phyloP scores from a whole-genome alignment of 1,140 invertebrate species.

The Drosophila neocordata region DNA sequence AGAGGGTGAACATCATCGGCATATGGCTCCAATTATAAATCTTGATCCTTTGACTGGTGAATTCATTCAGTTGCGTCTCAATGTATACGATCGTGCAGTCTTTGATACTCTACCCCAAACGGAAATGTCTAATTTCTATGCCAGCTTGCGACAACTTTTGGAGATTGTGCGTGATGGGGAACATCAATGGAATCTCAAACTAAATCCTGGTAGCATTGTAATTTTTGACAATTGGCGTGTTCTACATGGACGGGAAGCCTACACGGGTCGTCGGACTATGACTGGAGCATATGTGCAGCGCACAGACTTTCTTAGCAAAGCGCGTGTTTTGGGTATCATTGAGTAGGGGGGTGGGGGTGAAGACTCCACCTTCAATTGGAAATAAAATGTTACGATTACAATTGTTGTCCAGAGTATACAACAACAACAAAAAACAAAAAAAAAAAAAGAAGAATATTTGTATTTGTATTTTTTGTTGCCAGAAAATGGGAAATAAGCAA shows the following conservation, averaged over 20 bases:
- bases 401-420: conserved; percentile 61
- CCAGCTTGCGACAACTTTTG: conserved; percentile 85
- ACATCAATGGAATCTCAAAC: conserved; percentile 85
- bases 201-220: conserved; percentile 87
- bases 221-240: conserved; percentile 91
- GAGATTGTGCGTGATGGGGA: conserved; percentile 84
- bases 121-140: conserved; percentile 86
- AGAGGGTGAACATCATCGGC: conserved; percentile 84
- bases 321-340: conserved; percentile 83
- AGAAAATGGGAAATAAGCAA: conserved; percentile 26
- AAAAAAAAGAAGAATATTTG: too few species aligned
- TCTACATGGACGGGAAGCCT: conserved; percentile 87
- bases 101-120: conserved; percentile 84
- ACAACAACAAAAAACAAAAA: too few species aligned
- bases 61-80: conserved; percentile 86
- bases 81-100: conserved; percentile 87
- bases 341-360: conserved; percentile 34
- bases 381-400: conserved; percentile 73
- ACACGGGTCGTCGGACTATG: conserved; percentile 85
- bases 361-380: background rate
- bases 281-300: conserved; percentile 86
- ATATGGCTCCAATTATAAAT: conserved; percentile 84
- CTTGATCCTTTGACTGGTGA: conserved; percentile 83
- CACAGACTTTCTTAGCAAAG: conserved; percentile 86
- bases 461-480: background rate